Evolutionary conservation across 2,797 vertebrate genomes (phyloP).

Genomic region (Momotus momota): DNA sequence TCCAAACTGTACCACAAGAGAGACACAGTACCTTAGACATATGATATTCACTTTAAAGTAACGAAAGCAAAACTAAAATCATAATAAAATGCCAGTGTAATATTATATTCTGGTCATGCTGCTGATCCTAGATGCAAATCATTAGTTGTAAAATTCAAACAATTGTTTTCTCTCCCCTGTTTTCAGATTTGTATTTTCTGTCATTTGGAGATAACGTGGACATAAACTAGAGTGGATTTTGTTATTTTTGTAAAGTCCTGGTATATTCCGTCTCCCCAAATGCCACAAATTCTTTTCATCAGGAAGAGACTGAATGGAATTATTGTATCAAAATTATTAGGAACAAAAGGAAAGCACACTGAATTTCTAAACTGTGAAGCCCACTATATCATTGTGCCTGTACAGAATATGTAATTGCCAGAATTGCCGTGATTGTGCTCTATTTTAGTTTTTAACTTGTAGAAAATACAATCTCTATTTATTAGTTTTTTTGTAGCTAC

Average conservation of each 20-base stretch:
- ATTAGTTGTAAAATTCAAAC: background rate
- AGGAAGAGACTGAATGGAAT: background rate
- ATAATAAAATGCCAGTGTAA: background rate
- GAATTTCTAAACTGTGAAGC: background rate
- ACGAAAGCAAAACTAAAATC: background rate
- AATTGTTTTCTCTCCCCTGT: background rate
- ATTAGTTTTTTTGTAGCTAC: background rate
- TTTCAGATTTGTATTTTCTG: background rate
- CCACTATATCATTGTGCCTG: rapidly evolving
- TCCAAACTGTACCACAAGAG: background rate
- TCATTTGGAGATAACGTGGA: background rate
- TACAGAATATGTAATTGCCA: background rate
- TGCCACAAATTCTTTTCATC: background rate
- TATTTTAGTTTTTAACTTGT: background rate
- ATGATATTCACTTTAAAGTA: background rate
- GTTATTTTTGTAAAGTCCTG: background rate
- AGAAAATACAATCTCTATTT: background rate
- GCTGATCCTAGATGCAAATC: background rate
- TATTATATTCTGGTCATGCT: background rate
- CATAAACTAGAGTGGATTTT: background rate
- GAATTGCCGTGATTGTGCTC: background rate
- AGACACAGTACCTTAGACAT: background rate
- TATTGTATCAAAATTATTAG: background rate
- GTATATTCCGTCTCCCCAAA: background rate
- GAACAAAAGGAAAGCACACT: background rate